These are phyloP conservation scores for Notoglanidium macrostoma DNA, from an alignment of 2,797 vertebrate species.

Conservation along the genomic window DNA sequence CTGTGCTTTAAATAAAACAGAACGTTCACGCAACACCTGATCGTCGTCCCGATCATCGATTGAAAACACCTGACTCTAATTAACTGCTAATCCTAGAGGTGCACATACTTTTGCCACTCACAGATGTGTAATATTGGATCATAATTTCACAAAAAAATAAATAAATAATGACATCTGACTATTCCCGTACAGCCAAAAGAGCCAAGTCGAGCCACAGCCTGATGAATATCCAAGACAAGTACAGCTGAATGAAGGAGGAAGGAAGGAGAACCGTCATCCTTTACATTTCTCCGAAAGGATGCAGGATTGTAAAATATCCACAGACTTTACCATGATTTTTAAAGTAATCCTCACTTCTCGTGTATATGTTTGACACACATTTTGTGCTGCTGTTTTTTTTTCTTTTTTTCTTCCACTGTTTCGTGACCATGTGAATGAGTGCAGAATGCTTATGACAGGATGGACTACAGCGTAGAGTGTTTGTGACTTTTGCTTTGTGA, in stretches of 20 bases:
- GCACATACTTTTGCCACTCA: too few species aligned
- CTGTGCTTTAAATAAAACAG: too few species aligned
- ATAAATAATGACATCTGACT: conserved; percentile 11
- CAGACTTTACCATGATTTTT: conserved; percentile 1
- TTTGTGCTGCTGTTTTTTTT: neutral
- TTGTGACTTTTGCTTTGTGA: neutral
- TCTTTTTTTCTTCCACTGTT: neutral
- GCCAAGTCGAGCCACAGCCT: conserved; percentile 85
- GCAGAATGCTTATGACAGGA: neutral
- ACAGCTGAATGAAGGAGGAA: conserved; percentile 75
- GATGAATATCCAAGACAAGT: conserved; percentile 92
- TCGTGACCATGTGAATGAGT: neutral
- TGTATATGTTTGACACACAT: too few species aligned
- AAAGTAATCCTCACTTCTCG: conserved; percentile 5
- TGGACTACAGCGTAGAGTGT: neutral
- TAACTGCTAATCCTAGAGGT: too few species aligned
- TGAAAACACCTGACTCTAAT: too few species aligned
- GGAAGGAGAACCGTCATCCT: neutral
- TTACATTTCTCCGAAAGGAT: neutral
- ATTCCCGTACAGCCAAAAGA: conserved; percentile 84
- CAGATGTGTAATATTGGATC: too few species aligned
- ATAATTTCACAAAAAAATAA: neutral
- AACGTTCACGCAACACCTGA: too few species aligned
- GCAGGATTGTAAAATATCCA: neutral
- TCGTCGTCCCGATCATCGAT: too few species aligned